Evolutionary conservation across 1,140 invertebrate species (phyloP).

Genomic region (Drosophila insularis): DNA sequence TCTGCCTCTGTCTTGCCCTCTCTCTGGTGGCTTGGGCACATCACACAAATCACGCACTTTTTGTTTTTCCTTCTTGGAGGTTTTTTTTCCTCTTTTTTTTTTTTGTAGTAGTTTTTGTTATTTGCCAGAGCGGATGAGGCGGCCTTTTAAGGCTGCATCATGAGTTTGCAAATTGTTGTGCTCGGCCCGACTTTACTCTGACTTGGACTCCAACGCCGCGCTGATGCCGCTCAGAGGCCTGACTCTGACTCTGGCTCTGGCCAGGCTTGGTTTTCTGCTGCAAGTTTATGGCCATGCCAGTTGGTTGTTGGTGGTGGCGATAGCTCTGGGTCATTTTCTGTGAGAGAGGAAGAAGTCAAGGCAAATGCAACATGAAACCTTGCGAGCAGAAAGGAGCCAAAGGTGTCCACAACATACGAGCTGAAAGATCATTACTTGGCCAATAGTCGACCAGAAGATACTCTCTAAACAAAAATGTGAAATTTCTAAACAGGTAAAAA

Average conservation of each 20-base stretch:
- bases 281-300: conserved; percentile 66
- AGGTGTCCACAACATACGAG: conserved; percentile 38
- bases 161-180: conserved; percentile 79
- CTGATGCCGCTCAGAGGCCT: conserved; percentile 9
- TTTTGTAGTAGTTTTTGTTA: conserved; percentile 29
- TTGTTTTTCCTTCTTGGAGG: conserved; percentile 18
- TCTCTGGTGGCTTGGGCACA: conserved; percentile 66
- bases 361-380: conserved; percentile 78
- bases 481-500: no score
- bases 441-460: conserved; percentile 5
- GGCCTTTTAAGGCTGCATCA: conserved; percentile 79
- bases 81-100: conserved; percentile 54
- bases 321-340: conserved; percentile 77
- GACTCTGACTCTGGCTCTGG: conserved; percentile 19
- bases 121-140: conserved; percentile 72
- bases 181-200: conserved; percentile 12
- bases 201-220: conserved; percentile 26
- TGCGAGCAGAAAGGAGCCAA: conserved; percentile 57
- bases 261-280: conserved; percentile 66
- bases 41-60: conserved; percentile 79
- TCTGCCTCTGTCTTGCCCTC: conserved; percentile 19
- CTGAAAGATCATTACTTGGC: background rate
- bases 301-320: conserved; percentile 51
- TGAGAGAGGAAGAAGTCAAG: conserved; percentile 68
- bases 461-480: background rate